Evolutionary conservation across 2,888 invertebrate species (phyloP).

Genomic region (Tipula helvola): DNA sequence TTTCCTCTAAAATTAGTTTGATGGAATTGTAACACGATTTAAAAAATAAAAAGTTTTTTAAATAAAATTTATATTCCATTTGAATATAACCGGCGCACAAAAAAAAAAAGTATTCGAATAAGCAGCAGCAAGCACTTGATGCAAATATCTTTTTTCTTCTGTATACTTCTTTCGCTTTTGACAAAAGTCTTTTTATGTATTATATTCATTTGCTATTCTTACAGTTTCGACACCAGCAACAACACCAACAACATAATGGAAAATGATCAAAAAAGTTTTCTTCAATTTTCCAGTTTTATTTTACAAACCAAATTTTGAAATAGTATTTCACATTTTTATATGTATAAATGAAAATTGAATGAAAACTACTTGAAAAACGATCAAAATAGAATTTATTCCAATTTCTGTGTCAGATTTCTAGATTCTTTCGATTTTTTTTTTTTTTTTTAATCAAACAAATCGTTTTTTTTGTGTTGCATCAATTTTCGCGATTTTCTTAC

Average conservation of each 20-base stretch:
- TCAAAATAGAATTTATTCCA: background rate
- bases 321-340: background rate
- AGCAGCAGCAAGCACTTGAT: background rate
- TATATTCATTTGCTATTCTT: background rate
- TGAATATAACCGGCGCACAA: background rate
- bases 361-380: conserved; percentile 4
- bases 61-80: conserved; percentile 4
- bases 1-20: background rate
- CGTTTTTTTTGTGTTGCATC: background rate
- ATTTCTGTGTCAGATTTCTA: background rate
- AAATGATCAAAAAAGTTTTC: background rate
- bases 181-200: background rate
- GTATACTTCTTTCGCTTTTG: background rate
- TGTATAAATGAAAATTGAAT: background rate
- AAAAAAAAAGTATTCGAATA: background rate
- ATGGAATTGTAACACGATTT: background rate
- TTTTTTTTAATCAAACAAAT: background rate
- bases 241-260: background rate
- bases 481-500: background rate
- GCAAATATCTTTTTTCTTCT: background rate
- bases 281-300: background rate
- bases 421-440: background rate
- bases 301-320: background rate
- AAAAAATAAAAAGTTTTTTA: background rate
- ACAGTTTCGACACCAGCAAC: background rate